These are phyloP conservation scores for Euphydryas editha DNA, from an alignment of 2,888 invertebrate species.

Conservation along the genomic window DNA sequence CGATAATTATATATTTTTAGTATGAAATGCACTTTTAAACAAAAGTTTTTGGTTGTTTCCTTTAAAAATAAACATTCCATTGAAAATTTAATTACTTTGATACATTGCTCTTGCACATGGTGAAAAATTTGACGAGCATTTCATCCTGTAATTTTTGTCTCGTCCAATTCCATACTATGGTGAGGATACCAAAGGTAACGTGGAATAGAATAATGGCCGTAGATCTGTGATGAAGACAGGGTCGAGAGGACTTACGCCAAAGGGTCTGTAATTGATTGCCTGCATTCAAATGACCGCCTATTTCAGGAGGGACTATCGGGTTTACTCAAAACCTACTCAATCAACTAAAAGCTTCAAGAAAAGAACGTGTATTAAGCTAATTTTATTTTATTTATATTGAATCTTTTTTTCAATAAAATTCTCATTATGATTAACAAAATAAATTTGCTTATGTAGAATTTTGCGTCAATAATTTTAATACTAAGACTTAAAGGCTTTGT, in stretches of 20 bases:
- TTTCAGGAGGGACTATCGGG: conserved; percentile 30
- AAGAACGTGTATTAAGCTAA: conserved; percentile 1
- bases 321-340: conserved; percentile 41
- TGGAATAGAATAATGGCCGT: conserved; percentile 1
- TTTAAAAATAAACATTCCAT: too few relatives aligned
- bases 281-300: conserved; percentile 42
- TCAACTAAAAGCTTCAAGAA: conserved; percentile 31
- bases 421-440: too few relatives aligned
- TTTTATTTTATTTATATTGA: conserved; percentile 24
- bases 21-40: too few relatives aligned
- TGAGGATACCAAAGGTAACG: conserved; percentile 9
- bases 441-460: too few relatives aligned
- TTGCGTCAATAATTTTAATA: too few relatives aligned
- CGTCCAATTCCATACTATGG: background rate
- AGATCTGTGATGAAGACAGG: conserved; percentile 39
- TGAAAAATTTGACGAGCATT: background rate
- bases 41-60: too few relatives aligned
- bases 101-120: too few relatives aligned
- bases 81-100: too few relatives aligned
- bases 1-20: too few relatives aligned
- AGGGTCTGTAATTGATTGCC: conserved; percentile 52
- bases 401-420: background rate
- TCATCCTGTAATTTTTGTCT: background rate
- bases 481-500: too few relatives aligned
- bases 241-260: conserved; percentile 35